Percentiles rank a stretch among this genome's conserved stretches.
Evolutionary conservation across 2,888 invertebrate species (phyloP).

Genomic region (Thysanoteuthis rhombus): DNA sequence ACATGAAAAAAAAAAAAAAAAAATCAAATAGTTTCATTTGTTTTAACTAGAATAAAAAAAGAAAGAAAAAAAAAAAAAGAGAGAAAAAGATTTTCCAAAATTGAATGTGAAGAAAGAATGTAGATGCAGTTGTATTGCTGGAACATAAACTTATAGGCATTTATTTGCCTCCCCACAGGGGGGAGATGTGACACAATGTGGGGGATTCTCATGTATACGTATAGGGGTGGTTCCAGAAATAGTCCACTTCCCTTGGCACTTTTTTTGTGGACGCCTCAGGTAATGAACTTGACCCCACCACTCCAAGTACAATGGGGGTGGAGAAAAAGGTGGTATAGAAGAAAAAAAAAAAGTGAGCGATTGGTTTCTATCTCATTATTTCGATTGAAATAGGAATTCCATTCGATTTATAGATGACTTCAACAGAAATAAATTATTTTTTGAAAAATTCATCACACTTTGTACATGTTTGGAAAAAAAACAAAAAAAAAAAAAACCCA

Average conservation of each 20-base stretch:
- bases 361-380: not conserved
- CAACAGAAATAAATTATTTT: not conserved
- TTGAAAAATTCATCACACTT: not conserved
- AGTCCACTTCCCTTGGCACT: too few species aligned
- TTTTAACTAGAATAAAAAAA: not conserved
- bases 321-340: too few species aligned
- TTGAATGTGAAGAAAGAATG: not conserved
- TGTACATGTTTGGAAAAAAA: not conserved
- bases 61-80: not conserved
- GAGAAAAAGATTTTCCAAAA: not conserved
- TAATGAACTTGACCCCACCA: too few species aligned
- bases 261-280: too few species aligned
- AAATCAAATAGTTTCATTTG: not conserved
- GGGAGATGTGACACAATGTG: too few species aligned
- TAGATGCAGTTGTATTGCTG: not conserved
- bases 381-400: not conserved
- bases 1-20: not conserved
- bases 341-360: not conserved
- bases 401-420: not conserved
- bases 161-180: too few species aligned
- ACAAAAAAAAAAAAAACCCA: not conserved
- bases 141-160: too few species aligned
- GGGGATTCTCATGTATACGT: too few species aligned
- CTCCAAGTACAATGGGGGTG: too few species aligned
- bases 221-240: too few species aligned